Percentiles rank a stretch among this genome's conserved stretches.
phyloP scores from a whole-genome alignment of 2,113 vertebrate species.

The Orientallactaga bullata region DNA sequence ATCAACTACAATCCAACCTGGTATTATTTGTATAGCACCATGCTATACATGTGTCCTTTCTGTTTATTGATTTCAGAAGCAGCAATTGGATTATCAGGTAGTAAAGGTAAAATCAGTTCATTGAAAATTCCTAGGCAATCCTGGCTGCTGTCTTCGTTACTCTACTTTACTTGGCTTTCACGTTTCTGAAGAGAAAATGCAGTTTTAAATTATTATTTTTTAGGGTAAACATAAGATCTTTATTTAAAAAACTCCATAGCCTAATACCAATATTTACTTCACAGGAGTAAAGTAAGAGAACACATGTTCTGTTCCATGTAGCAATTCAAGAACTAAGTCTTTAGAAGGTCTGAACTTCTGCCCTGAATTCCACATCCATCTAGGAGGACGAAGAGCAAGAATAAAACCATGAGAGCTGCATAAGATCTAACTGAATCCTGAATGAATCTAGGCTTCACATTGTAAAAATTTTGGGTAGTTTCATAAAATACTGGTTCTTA shows the following conservation, averaged over 20 bases:
- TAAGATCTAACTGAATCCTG: background rate
- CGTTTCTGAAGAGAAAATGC: constrained; percentile 46
- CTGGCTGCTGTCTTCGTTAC: background rate
- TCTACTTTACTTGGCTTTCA: background rate
- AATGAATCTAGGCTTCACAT: background rate
- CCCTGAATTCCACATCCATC: no score
- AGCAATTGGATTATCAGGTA: background rate
- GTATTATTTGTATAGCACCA: background rate
- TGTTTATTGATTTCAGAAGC: constrained; percentile 25
- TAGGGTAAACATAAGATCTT: no score
- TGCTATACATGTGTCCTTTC: constrained; percentile 28
- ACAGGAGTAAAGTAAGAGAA: no score
- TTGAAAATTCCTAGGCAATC: constrained; percentile 32
- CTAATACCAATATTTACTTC: no score
- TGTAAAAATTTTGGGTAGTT: background rate
- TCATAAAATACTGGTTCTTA: background rate
- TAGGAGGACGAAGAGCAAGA: no score
- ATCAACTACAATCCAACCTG: background rate
- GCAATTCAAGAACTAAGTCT: no score
- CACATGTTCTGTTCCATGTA: no score
- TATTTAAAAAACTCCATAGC: no score
- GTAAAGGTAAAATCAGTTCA: background rate
- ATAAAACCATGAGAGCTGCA: no score
- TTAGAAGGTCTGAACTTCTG: no score
- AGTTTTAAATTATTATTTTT: constrained; percentile 47